Evolutionary conservation across 2,888 invertebrate species (phyloP).

Genomic region (Eremobia ochroleuca): DNA sequence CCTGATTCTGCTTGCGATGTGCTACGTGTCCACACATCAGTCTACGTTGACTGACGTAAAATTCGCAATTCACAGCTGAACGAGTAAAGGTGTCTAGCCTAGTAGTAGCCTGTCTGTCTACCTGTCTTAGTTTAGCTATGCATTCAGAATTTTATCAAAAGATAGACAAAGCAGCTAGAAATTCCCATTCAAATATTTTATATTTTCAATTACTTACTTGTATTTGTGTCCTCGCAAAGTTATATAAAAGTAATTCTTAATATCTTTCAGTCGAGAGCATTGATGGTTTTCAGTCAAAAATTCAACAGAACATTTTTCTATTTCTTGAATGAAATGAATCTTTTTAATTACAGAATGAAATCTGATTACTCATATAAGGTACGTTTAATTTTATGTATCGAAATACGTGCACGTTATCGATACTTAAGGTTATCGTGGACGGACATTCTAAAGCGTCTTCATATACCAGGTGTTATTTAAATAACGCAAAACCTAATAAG

Average conservation of each 20-base stretch:
- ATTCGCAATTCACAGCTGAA: background rate
- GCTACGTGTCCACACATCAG: background rate
- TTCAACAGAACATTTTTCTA: conserved; percentile 9
- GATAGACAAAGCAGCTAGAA: too few species aligned
- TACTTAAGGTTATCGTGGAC: background rate
- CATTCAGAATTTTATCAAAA: too few species aligned
- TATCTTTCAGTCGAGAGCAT: conserved; percentile 28
- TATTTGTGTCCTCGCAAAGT: background rate
- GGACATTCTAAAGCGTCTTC: background rate
- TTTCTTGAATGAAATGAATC: conserved; percentile 41
- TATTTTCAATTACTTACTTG: background rate
- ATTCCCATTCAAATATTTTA: background rate
- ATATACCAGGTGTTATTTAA: too few species aligned
- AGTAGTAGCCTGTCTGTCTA: too few species aligned
- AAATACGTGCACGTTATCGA: background rate
- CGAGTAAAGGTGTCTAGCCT: background rate
- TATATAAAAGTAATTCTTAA: background rate
- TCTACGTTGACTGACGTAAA: background rate
- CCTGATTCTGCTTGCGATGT: background rate
- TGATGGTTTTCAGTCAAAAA: conserved; percentile 6
- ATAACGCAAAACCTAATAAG: too few species aligned
- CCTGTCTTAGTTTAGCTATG: background rate
- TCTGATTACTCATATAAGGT: conserved; percentile 44
- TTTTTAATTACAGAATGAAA: conserved; percentile 38
- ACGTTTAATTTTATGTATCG: background rate